phyloP scores from a whole-genome alignment of 64 coral and sea anemone species.

The Platygyra sinensis region DNA sequence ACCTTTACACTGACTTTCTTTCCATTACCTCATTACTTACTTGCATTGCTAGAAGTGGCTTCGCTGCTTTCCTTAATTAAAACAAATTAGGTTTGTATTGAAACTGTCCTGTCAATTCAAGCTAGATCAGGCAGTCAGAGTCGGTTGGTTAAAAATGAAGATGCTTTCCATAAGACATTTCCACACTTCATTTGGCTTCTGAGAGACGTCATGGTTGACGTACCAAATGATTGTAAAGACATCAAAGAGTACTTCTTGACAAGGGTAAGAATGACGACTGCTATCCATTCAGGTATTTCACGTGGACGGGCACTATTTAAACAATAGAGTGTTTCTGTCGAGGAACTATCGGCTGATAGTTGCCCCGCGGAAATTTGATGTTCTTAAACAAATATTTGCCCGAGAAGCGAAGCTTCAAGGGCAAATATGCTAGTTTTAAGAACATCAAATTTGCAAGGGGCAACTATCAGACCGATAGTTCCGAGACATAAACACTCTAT shows the following conservation, averaged over 20 bases:
- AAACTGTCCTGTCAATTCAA: constrained; percentile 5
- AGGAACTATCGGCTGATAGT: too few relatives aligned
- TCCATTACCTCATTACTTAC: neutral
- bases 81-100: neutral
- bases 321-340: too few relatives aligned
- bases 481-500: too few relatives aligned
- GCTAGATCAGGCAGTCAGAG: neutral
- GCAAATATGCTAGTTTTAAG: too few relatives aligned
- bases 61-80: neutral
- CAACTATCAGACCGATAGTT: too few relatives aligned
- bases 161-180: constrained; percentile 14
- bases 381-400: too few relatives aligned
- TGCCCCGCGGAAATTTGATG: too few relatives aligned
- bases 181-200: constrained; percentile 39
- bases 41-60: too few relatives aligned
- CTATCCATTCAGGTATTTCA: too few relatives aligned
- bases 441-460: too few relatives aligned
- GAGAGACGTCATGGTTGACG: neutral
- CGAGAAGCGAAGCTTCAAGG: too few relatives aligned
- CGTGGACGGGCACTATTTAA: too few relatives aligned
- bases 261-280: constrained; percentile 7
- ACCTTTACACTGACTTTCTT: neutral
- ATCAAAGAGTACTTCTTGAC: neutral
- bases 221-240: neutral
- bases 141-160: neutral